Percentiles rank a stretch among this genome's conserved stretches.
Evolutionary conservation across 2,113 vertebrate species (phyloP).

Genomic region (Myotis lucifugus): DNA sequence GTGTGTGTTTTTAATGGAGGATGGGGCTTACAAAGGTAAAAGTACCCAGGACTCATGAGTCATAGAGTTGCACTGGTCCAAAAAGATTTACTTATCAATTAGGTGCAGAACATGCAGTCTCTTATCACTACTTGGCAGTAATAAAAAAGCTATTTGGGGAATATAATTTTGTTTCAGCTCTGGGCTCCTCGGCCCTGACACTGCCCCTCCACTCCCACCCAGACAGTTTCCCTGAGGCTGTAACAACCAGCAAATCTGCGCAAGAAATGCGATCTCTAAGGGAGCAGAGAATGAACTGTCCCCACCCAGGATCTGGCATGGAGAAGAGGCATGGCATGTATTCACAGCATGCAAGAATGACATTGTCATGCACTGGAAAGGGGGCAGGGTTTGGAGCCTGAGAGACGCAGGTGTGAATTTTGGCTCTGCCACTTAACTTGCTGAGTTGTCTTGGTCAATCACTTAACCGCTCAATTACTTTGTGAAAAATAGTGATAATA

Average conservation of each 20-base stretch:
- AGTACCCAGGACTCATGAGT: not conserved
- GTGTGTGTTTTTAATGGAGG: not conserved
- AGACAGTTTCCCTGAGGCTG: no score
- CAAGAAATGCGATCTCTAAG: not conserved
- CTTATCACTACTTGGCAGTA: not conserved
- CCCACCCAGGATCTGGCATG: not conserved
- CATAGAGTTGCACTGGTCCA: not conserved
- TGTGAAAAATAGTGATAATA: not conserved
- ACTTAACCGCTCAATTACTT: not conserved
- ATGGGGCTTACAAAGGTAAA: not conserved
- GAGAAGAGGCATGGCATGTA: not conserved
- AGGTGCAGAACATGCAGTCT: not conserved
- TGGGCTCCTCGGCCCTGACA: not conserved
- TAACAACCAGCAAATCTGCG: not conserved
- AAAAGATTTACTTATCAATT: slow-evolving; percentile 5
- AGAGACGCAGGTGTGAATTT: not conserved
- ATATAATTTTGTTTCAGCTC: not conserved
- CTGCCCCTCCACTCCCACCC: no score
- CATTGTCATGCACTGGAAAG: not conserved
- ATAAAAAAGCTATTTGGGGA: not conserved
- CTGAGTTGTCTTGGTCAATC: not conserved
- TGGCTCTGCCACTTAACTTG: not conserved
- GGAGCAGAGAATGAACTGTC: accelerated
- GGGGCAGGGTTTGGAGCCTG: not conserved
- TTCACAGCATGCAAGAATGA: not conserved